Evolutionary conservation across 2,113 vertebrate species (phyloP).

Genomic region (Lanius ludovicianus): DNA sequence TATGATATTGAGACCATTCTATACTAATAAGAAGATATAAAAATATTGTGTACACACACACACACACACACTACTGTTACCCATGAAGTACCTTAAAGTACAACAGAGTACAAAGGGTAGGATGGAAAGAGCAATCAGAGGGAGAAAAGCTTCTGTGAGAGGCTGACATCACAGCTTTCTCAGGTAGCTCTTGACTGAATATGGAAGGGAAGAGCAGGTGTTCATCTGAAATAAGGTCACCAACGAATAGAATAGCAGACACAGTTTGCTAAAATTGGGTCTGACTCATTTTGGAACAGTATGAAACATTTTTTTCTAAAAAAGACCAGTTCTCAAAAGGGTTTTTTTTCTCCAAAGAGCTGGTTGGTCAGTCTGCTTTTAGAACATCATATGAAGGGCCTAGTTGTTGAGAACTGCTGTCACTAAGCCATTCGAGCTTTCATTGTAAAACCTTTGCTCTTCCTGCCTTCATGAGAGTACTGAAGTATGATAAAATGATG

Average conservation of each 20-base stretch:
- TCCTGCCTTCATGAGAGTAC: neutral
- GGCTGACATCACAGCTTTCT: conserved; percentile 30
- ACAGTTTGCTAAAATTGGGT: conserved; percentile 43
- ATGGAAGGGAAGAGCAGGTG: conserved; percentile 35
- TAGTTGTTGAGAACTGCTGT: neutral
- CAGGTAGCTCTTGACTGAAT: conserved; percentile 28
- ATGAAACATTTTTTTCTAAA: conserved; percentile 25
- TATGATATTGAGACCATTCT: neutral
- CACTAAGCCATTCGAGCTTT: conserved; percentile 21
- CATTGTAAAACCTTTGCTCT: neutral
- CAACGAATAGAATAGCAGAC: conserved; percentile 24
- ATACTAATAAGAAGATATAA: neutral
- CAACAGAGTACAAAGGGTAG: neutral
- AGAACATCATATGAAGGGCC: neutral
- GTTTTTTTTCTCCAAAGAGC: neutral
- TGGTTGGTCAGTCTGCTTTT: conserved; percentile 33
- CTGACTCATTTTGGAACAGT: conserved; percentile 55
- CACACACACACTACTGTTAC: neutral
- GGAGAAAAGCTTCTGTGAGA: neutral
- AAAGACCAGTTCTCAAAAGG: neutral
- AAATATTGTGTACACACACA: neutral
- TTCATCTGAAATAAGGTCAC: conserved; percentile 59
- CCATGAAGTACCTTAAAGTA: neutral
- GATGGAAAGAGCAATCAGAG: neutral
- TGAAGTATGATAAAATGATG: neutral